phyloP scores from a whole-genome alignment of 1,140 invertebrate genomes.

The Drosophila varians region DNA sequence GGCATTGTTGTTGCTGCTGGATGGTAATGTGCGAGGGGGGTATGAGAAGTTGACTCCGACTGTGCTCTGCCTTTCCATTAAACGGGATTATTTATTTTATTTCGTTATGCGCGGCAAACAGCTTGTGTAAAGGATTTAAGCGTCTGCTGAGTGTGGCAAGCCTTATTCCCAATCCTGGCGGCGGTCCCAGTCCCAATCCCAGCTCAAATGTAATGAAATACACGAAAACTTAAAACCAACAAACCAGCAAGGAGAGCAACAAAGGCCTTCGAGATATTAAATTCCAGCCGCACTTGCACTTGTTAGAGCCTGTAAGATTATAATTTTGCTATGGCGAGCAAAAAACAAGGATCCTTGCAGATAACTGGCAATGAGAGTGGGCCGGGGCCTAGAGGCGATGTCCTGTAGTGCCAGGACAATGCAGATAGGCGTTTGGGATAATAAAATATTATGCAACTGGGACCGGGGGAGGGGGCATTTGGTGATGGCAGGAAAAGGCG shows the following conservation, averaged over 20 bases:
- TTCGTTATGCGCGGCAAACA: constrained; percentile 78
- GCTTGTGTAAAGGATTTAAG: constrained; percentile 78
- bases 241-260: constrained; percentile 40
- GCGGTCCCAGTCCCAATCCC: constrained; percentile 1
- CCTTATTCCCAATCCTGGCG: constrained; percentile 15
- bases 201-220: constrained; percentile 60
- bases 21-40: constrained; percentile 12
- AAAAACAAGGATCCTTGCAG: constrained; percentile 19
- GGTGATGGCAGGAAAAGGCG: constrained; percentile 20
- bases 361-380: constrained; percentile 30
- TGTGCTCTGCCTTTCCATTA: constrained; percentile 59
- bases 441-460: constrained; percentile 74
- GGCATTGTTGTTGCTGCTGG: constrained; percentile 36
- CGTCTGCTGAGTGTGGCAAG: constrained; percentile 55
- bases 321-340: constrained; percentile 41
- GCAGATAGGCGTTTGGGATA: constrained; percentile 55
- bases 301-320: constrained; percentile 58
- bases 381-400: constrained; percentile 1
- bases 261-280: constrained; percentile 57
- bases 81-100: constrained; percentile 80
- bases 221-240: constrained; percentile 70
- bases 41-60: constrained; percentile 13
- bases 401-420: constrained; percentile 33
- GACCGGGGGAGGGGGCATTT: constrained; percentile 28
- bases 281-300: constrained; percentile 67